Percentiles rank a stretch among this genome's conserved stretches.
Conservation (phyloP, 1,140 invertebrate genomes). For the Bombus breviceps region DNA sequence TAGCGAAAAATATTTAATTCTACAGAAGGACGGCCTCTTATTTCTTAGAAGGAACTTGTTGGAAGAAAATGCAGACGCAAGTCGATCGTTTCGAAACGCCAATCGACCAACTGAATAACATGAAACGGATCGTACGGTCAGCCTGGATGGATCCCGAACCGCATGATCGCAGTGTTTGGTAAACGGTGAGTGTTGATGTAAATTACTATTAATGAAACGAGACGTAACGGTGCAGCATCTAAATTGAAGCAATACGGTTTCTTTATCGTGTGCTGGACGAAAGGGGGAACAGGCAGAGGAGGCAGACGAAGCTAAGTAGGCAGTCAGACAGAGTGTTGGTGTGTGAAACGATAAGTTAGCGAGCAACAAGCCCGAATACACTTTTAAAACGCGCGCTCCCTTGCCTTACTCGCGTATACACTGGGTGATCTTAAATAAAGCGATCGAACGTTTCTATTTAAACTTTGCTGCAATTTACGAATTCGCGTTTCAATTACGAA, state of each 20-base stretch:
- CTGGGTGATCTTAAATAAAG: background rate
- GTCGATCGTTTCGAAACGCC: background rate
- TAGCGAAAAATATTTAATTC: background rate
- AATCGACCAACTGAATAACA: background rate
- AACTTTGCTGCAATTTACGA: background rate
- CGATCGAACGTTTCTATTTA: background rate
- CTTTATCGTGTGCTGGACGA: conserved; percentile 18
- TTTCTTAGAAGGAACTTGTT: background rate
- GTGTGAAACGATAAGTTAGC: conserved; percentile 44
- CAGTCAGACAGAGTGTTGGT: conserved; percentile 27
- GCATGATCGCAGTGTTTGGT: background rate
- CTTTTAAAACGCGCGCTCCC: conserved; percentile 15
- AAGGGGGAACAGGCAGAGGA: background rate
- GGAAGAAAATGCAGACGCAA: background rate
- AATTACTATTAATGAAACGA: conserved; percentile 44
- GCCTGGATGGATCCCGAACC: background rate
- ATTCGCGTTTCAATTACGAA: background rate
- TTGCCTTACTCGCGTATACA: background rate
- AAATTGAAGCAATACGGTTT: conserved; percentile 46
- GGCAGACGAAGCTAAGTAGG: conserved; percentile 33
- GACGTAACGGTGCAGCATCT: conserved; percentile 36
- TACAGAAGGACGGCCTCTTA: background rate
- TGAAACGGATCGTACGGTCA: background rate
- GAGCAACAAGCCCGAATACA: conserved; percentile 37
- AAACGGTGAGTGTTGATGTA: conserved; percentile 29